phyloP scores from a whole-genome alignment of 2,113 vertebrate genomes.

The Sclerurus mexicanus region DNA sequence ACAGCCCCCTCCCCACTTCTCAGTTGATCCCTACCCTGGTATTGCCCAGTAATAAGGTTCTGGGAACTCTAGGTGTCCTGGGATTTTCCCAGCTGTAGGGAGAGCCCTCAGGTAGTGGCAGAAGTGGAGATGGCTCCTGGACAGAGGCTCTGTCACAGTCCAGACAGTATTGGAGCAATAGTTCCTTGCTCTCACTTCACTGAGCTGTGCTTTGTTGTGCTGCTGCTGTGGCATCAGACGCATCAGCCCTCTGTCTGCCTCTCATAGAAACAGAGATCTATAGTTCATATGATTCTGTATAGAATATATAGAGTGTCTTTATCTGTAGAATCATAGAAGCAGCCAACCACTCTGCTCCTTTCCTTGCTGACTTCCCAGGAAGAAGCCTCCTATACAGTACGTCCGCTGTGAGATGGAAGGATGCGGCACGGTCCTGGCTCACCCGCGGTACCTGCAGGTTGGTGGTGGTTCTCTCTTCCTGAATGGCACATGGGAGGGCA shows the following conservation, averaged over 20 bases:
- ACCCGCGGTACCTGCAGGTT: constrained; percentile 96
- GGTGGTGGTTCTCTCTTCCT: neutral
- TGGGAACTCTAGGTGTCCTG: neutral
- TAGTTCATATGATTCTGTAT: neutral
- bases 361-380: constrained; percentile 72
- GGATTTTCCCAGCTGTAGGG: neutral
- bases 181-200: neutral
- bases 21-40: neutral
- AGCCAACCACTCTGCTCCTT: neutral
- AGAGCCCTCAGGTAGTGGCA: neutral
- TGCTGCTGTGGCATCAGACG: neutral
- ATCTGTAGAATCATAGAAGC: neutral
- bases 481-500: neutral
- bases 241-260: neutral
- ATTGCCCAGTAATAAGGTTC: neutral
- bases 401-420: constrained; percentile 98
- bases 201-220: neutral
- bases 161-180: neutral
- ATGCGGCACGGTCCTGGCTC: constrained; percentile 94
- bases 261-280: neutral
- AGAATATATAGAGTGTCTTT: neutral
- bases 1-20: neutral
- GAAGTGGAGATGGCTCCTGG: neutral
- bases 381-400: constrained; percentile 97
- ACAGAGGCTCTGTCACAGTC: neutral